A percentile compares a stretch with the other conserved stretches of the same genome.
Conservation (phyloP, 2,113 vertebrate genomes). For the Donacobius atricapilla region DNA sequence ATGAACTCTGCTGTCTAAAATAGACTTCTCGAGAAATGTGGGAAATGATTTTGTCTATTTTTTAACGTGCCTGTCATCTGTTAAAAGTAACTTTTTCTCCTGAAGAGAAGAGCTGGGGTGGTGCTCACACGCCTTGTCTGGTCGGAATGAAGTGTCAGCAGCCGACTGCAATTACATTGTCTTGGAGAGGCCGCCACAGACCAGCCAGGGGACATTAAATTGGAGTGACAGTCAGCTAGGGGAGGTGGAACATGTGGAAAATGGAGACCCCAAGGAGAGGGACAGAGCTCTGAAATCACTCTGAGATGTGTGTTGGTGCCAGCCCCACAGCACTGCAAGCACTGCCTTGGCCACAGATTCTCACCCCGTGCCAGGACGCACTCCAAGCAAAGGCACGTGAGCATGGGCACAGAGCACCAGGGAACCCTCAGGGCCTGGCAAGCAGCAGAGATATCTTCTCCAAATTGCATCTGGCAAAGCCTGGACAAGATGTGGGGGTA, state of each 20-base stretch:
- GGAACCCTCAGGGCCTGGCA: background rate
- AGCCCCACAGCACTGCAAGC: background rate
- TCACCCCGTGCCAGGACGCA: accelerated
- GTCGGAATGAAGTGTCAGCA: background rate
- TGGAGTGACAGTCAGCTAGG: background rate
- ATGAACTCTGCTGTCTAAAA: background rate
- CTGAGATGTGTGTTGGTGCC: background rate
- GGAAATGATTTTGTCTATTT: background rate
- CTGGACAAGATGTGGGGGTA: background rate
- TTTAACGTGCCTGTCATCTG: background rate
- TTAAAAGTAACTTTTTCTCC: background rate
- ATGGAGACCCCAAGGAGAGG: background rate
- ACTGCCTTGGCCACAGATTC: accelerated
- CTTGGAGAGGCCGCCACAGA: background rate
- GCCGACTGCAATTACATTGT: background rate
- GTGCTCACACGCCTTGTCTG: background rate
- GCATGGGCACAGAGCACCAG: accelerated
- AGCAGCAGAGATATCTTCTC: background rate
- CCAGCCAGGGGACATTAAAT: accelerated
- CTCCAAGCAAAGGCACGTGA: background rate
- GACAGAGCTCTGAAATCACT: background rate
- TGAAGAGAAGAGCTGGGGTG: background rate
- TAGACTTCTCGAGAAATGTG: background rate
- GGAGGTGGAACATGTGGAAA: accelerated
- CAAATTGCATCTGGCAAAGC: background rate